phyloP scores from a whole-genome alignment of 2,113 vertebrate genomes.

The Dicaeum eximium region DNA sequence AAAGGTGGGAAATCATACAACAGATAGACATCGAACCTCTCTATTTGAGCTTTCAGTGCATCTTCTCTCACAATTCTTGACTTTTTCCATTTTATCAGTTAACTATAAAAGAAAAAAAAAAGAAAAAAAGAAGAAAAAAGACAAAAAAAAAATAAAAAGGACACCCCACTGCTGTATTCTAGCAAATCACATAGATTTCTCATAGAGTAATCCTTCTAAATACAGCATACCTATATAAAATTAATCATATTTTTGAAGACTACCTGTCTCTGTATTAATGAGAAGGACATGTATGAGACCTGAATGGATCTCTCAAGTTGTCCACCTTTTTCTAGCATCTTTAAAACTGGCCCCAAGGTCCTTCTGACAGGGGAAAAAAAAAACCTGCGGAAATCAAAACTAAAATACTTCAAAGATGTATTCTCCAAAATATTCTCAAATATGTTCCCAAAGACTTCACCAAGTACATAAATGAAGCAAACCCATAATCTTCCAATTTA shows the following conservation, averaged over 20 bases:
- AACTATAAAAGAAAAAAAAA: background rate
- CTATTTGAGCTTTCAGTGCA: background rate
- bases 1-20: background rate
- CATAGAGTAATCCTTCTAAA: background rate
- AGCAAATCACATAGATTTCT: background rate
- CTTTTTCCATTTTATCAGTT: background rate
- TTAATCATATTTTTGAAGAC: background rate
- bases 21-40: background rate
- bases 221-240: background rate
- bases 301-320: background rate
- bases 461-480: background rate
- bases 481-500: background rate
- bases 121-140: background rate
- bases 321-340: background rate
- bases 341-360: background rate
- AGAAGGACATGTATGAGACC: background rate
- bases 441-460: background rate
- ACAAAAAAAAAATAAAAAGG: too few relatives aligned
- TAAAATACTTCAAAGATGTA: background rate
- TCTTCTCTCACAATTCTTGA: background rate
- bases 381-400: background rate
- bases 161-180: background rate
- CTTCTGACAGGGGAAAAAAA: rapidly evolving
- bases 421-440: background rate
- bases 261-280: background rate